Evolutionary conservation across 2,113 vertebrate species (phyloP), one percentile per base, ranked within the genome.

Genomic region (Thymallus thymallus): DNA sequence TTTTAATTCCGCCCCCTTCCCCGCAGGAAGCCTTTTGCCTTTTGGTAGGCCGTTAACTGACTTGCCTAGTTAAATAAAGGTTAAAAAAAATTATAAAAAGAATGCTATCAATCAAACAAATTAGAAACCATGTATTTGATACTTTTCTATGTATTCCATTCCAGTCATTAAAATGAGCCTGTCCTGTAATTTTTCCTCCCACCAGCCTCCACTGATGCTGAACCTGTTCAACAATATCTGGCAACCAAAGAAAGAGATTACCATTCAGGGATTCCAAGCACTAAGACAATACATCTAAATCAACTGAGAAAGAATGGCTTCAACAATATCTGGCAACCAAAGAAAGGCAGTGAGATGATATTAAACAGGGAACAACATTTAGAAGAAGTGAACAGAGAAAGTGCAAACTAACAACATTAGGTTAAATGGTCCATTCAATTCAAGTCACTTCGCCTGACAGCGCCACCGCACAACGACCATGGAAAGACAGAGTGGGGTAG

Each of bases 351-450:
- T 41, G 35, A 10, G 35, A 41, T 63, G 77, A 82, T 79, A 83
- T 69, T 84, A 80, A 77, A n/a, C 63, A 85, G 85, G 76, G 76
- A 78, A 82, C 83, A 81, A 73, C 72, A 80, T 69, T 73, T 76
- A 73, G 78, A 71, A 41, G 35, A 41, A 29, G 9, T 41, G 35
- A 9, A 46, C n/a, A n/a, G n/a, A n/a, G n/a, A n/a, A n/a, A 22
- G 61, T 89, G 89, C 85, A 85, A 85, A 83, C 68, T 77, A 80
- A 87, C 80, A 79, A 83, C 76, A 67, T 75, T 82, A n/a, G 84
- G 87, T 90, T 88, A 91, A 88, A 84, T 86, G 86, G 88, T 83
- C 84, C 86, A 83, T 88, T 88, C 84, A 82, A 72, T 41, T 41
- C 35, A 75, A 78, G 76, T 86, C 51, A 61, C 72, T 69, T 82